Base-by-base conservation (phyloP, 2,888 invertebrate genomes). In the Cordilura impudica region DNA sequence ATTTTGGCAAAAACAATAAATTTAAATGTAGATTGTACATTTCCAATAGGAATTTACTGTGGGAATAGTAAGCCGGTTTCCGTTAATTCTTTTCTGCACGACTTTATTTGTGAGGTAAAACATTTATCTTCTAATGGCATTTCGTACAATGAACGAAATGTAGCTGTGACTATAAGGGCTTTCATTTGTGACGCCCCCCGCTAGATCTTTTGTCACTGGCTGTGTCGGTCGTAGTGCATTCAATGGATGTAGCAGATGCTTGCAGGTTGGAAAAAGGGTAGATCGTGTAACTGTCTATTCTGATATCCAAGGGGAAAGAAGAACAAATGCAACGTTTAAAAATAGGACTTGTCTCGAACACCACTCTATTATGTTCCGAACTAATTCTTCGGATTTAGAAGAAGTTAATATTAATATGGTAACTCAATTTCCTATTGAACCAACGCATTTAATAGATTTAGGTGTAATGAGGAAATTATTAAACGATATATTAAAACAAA, bases 191-290 rank as follows among this genome's bases (percentile, higher is more conserved):
- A 56, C 47, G 54, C 56, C 4, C 14, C 56, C 67, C 16, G 54
- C 67, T 43, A 16, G 43, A 19, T 14, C 56, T 5, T 67, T 67
- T 47, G 47, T 67, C 7, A 67, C 21, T 16, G 56, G 67, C 2
- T 56, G 61, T 45, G 54, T 72, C 2, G 61, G 61, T 2, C 53
- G 53, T 12, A 60, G 53, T 39, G 58, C 60, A 8, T 61, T 71
- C n/a, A 19, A 63, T 19, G 63, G 72, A n/a, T 53, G 61, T 16
- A 53, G 47, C 29, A 26, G 19, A 45, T 69, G 58, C n/a, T 49
- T 63, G 12, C 21, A 63, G 21, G 31, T 49, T 14, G 63, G 63
- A 1, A 31, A 12, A 10, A 31, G 49, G 19, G 35, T 49, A 18
- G 16, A 63, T 19, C 47, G 31, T 29, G 63, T 49, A 45, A 60